Conservation (phyloP, 2,113 vertebrate species). For the Callipepla squamata region DNA sequence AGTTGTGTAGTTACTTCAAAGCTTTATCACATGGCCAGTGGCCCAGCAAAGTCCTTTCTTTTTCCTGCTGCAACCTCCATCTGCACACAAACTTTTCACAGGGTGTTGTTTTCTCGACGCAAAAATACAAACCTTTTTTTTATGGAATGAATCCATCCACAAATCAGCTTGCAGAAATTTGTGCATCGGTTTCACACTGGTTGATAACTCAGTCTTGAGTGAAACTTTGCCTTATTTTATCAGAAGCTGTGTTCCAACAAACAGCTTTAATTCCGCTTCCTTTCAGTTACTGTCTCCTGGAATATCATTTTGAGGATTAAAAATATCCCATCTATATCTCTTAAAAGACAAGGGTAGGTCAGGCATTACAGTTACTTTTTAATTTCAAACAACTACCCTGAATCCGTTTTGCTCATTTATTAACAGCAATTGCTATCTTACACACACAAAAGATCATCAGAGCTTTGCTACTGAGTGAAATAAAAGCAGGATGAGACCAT, state of each 20-base stretch:
- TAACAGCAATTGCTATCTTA: background rate
- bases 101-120: background rate
- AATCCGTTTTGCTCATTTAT: background rate
- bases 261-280: background rate
- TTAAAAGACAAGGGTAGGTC: background rate
- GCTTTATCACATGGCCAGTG: background rate
- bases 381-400: background rate
- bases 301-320: background rate
- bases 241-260: conserved; percentile 6
- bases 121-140: background rate
- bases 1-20: background rate
- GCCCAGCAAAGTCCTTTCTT: background rate
- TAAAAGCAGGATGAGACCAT: conserved; percentile 51
- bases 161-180: conserved; percentile 17
- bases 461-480: conserved; percentile 16
- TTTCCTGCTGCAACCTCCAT: background rate
- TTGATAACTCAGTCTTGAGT: background rate
- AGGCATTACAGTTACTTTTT: background rate
- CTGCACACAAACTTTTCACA: background rate
- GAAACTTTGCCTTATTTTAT: background rate
- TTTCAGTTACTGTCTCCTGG: background rate
- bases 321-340: conserved; percentile 20
- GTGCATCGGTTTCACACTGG: background rate
- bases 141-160: background rate
- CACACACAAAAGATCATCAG: background rate